phyloP scores from a whole-genome alignment of 2,113 vertebrate species.

The Cinclus cinclus region DNA sequence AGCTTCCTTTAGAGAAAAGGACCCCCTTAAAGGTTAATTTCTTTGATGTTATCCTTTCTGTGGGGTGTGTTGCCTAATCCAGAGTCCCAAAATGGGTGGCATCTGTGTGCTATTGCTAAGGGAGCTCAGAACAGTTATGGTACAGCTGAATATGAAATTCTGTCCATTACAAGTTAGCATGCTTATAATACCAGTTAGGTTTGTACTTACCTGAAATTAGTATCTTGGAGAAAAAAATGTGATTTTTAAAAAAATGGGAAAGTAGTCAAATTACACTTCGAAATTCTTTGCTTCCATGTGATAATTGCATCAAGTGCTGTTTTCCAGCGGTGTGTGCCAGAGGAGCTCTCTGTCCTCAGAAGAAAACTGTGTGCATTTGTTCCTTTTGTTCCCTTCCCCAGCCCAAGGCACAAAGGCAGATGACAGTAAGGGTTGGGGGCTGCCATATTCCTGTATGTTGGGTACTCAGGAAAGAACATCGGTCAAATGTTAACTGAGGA shows the following conservation, averaged over 20 bases:
- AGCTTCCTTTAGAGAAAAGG: not conserved
- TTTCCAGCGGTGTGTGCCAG: not conserved
- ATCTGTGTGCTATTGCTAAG: not conserved
- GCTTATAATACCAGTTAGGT: not conserved
- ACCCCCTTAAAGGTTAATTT: not conserved
- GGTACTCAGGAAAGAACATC: not conserved
- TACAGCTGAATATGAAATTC: rapidly evolving
- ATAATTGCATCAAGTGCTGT: not conserved
- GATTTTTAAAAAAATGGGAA: not conserved
- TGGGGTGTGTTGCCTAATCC: not conserved
- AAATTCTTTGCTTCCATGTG: not conserved
- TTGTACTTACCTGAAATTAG: not conserved
- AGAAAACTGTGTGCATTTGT: not conserved
- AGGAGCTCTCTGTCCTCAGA: not conserved
- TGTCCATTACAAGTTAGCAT: not conserved
- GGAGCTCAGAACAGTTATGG: not conserved
- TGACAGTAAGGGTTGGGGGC: not conserved
- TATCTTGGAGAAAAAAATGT: not conserved
- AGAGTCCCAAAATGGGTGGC: not conserved
- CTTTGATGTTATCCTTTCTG: not conserved
- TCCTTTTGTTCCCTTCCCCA: not conserved
- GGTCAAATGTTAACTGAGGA: not conserved
- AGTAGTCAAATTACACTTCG: not conserved
- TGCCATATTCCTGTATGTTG: not conserved
- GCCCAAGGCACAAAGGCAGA: not conserved